These are phyloP conservation scores for Nasalis larvatus DNA, from an alignment of 2,113 vertebrate species.

Conservation along the genomic window DNA sequence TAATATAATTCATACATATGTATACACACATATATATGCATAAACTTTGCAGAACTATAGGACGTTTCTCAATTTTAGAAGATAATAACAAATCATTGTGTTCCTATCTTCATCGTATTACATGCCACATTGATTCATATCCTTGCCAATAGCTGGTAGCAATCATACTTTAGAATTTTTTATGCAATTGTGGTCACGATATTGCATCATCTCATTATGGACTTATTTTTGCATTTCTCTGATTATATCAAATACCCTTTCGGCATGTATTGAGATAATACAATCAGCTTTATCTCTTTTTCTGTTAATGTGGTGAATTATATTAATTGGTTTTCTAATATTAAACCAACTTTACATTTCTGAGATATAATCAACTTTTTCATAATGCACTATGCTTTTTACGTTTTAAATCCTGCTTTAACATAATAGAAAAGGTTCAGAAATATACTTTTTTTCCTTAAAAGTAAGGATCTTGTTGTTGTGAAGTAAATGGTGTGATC, in stretches of 20 bases:
- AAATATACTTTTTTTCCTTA: background rate
- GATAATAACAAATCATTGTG: background rate
- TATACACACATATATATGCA: background rate
- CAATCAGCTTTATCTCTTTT: background rate
- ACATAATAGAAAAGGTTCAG: background rate
- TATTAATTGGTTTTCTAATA: background rate
- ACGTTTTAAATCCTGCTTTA: background rate
- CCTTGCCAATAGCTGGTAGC: background rate
- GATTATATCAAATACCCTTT: background rate
- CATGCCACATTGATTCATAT: background rate
- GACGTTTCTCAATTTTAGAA: background rate
- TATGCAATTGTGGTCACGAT: background rate
- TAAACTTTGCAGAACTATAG: background rate
- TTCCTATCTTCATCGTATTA: background rate
- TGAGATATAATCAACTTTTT: background rate
- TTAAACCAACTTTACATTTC: background rate
- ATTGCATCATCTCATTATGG: background rate
- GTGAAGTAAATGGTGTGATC: background rate
- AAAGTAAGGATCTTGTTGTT: background rate
- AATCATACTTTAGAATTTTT: background rate
- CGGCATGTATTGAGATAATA: background rate
- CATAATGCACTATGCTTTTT: background rate
- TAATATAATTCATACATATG: background rate
- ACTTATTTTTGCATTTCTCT: background rate
- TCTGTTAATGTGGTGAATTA: background rate